These are phyloP conservation scores for Rhabdornis inornatus DNA, from an alignment of 2,113 vertebrate genomes.

Conservation along the genomic window DNA sequence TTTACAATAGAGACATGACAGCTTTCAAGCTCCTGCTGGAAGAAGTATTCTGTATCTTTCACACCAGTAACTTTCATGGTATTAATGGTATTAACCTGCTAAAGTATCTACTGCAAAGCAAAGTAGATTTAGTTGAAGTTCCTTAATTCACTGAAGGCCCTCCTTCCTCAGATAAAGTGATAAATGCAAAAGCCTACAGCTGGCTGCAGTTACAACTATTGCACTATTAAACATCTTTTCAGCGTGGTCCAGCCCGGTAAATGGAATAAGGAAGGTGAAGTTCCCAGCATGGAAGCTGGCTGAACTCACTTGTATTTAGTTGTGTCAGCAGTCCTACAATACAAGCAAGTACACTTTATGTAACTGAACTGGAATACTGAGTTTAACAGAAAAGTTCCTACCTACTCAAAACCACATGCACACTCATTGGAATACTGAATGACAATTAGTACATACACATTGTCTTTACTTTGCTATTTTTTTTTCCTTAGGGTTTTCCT, in stretches of 20 bases:
- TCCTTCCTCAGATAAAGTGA: neutral
- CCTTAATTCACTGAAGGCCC: neutral
- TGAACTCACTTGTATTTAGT: neutral
- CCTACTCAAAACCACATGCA: neutral
- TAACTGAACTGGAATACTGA: neutral
- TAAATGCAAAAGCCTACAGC: neutral
- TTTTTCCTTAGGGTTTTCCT: neutral
- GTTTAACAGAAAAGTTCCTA: neutral
- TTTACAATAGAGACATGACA: neutral
- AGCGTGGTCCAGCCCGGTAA: accelerated
- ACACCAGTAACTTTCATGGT: neutral
- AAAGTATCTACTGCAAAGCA: neutral
- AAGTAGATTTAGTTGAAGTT: neutral
- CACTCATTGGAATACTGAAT: neutral
- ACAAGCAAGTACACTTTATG: neutral
- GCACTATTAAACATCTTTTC: neutral
- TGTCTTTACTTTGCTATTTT: neutral
- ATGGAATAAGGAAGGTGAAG: neutral
- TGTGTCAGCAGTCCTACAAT: neutral
- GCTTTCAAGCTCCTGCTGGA: neutral
- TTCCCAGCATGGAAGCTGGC: neutral
- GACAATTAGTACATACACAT: neutral
- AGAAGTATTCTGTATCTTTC: neutral
- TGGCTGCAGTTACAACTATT: neutral
- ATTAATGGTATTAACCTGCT: neutral